Evolutionary conservation across 2,113 vertebrate genomes (phyloP), one percentile per base, ranked within the genome.

Genomic region (Chaetura pelagica): DNA sequence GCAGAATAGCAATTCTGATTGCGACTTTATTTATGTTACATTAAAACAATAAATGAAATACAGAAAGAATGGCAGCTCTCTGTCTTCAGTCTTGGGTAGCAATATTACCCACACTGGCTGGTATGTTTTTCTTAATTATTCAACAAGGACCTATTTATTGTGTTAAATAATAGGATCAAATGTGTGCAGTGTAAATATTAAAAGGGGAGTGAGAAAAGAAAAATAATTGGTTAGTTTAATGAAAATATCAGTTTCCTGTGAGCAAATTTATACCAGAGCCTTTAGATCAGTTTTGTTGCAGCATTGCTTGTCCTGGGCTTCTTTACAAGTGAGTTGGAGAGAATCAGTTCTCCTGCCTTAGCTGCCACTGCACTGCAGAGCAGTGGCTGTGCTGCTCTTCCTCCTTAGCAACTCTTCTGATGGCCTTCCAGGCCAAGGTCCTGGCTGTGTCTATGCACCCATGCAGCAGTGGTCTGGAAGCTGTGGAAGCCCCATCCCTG

Each of bases 31-130:
- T 35, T 61, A 64, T 79, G 80, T 78, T 92, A 92, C 68, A 23
- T 74, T 96, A 90, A 91, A 94, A 96, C 95, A 92, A 84, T 96
- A 96, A 78, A 83, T 96, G 76, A 93, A 92, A 94, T 49, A n/a
- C 21, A 93, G 84, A 92, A 97, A 92, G 91, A 94, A 64, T 1
- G 10, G 44, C 61, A 92, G 68, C n/a, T 64, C 23, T 74, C 76
- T 75, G 34, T 74, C 76, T 90, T 83, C 58, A 30, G 42, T 78
- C 71, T 63, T 92, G 44, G 12, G 32, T 84, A 68, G 61, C 72
- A 75, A 1, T 67, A 61, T 72, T 75, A 63, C 20, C 32, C 12
- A 15, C 3, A 5, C 63, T 63, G 79, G 49, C 61, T 84, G 51
- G 38, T 86, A 34, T n/a, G 83, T 83, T 80, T 74, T 93, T 49